These are phyloP conservation scores for Megalurothrips usitatus DNA, from an alignment of 2,888 invertebrate species.

Conservation along the genomic window DNA sequence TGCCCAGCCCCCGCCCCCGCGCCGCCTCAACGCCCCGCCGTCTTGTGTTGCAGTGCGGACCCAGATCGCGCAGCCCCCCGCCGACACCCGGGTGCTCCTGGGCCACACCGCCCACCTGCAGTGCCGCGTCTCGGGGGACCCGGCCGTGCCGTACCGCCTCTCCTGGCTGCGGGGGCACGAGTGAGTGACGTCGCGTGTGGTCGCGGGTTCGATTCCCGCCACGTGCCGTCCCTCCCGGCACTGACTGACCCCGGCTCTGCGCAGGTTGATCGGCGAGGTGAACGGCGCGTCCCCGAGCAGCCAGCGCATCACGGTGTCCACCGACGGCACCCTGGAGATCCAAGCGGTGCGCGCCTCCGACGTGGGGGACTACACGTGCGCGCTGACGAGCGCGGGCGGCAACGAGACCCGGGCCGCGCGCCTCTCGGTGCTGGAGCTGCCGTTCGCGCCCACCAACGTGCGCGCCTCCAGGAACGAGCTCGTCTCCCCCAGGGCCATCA, in stretches of 20 bases:
- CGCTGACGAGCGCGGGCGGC: slow-evolving; percentile 84
- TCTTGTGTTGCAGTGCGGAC: slow-evolving; percentile 66
- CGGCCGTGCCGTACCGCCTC: slow-evolving; percentile 77
- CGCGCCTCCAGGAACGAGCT: slow-evolving; percentile 65
- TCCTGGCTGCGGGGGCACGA: slow-evolving; percentile 85
- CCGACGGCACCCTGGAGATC: slow-evolving; percentile 82
- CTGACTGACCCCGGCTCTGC: too few relatives aligned
- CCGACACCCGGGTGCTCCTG: slow-evolving; percentile 83
- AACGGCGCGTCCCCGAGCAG: slow-evolving; percentile 48
- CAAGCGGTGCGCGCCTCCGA: slow-evolving; percentile 85
- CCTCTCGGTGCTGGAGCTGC: slow-evolving; percentile 87
- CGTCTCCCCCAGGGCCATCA: slow-evolving; percentile 69
- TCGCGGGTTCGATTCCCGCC: neutral
- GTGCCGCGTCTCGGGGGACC: slow-evolving; percentile 91
- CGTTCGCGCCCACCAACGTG: slow-evolving; percentile 87
- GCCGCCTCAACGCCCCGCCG: neutral
- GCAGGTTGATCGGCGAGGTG: slow-evolving; percentile 52
- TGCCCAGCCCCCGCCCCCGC: neutral
- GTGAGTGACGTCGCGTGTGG: slow-evolving; percentile 51
- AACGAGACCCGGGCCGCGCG: slow-evolving; percentile 85
- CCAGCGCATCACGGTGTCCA: slow-evolving; percentile 66
- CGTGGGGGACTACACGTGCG: slow-evolving; percentile 90
- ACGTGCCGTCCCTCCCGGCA: slow-evolving; percentile 29
- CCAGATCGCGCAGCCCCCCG: slow-evolving; percentile 89
- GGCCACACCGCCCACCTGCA: slow-evolving; percentile 90